Conservation (phyloP, 2,797 vertebrate species). For the Myotis planiceps region DNA sequence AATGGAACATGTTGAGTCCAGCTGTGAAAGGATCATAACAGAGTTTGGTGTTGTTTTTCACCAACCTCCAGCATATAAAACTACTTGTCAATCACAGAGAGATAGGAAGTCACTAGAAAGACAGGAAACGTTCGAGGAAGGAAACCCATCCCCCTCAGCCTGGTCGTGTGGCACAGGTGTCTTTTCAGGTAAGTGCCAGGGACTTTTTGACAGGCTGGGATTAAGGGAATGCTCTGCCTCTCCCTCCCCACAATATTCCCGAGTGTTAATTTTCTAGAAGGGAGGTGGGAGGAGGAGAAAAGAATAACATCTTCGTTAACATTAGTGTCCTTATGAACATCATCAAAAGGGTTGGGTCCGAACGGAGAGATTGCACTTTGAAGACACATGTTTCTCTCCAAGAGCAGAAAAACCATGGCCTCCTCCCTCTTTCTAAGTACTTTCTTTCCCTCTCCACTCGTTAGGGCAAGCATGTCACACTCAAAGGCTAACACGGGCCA, state of each 20-base stretch:
- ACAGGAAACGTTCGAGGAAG: not conserved
- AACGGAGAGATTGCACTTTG: not conserved
- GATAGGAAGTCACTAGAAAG: conserved; percentile 38
- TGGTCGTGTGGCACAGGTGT: not conserved
- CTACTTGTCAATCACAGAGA: not conserved
- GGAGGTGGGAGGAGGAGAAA: not conserved
- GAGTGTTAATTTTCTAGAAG: conserved; percentile 18
- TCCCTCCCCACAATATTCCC: not conserved
- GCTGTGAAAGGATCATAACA: not conserved
- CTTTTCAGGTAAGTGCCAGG: not conserved
- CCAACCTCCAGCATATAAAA: not conserved
- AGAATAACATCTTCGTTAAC: conserved; percentile 48
- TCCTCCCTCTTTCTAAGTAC: not conserved
- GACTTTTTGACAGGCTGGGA: not conserved
- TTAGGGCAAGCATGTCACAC: not conserved
- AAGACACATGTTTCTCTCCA: conserved; percentile 40
- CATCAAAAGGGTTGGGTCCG: not conserved
- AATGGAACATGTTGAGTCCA: not conserved
- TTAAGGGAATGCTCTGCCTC: not conserved
- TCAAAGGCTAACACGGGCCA: too few species aligned
- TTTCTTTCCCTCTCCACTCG: not conserved
- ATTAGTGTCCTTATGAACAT: conserved; percentile 28
- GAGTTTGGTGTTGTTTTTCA: conserved; percentile 15
- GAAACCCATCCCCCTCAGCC: not conserved
- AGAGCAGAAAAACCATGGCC: not conserved